Conservation (phyloP, 2,797 vertebrate genomes). For the Enteromius treurensis region DNA sequence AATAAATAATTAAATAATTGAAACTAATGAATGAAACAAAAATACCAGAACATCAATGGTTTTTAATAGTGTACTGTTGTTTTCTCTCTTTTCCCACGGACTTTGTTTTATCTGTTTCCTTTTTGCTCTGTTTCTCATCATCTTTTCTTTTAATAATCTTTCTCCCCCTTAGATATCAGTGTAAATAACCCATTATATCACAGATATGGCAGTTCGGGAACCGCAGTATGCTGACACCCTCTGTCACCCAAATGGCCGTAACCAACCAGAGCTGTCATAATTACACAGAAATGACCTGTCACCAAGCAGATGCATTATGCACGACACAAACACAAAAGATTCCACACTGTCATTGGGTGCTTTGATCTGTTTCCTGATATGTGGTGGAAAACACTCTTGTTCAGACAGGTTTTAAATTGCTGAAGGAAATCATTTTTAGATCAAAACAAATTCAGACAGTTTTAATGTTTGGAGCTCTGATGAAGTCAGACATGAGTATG, state of each 20-base stretch:
- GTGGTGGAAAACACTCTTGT: slow-evolving; percentile 25
- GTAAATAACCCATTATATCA: slow-evolving; percentile 52
- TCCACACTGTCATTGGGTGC: slow-evolving; percentile 30
- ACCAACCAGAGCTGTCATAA: slow-evolving; percentile 53
- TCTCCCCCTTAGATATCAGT: slow-evolving; percentile 27
- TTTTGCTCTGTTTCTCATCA: slow-evolving; percentile 22
- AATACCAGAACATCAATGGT: neutral
- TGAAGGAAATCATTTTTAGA: slow-evolving; percentile 35
- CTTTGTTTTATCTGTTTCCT: slow-evolving; percentile 28
- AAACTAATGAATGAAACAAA: neutral
- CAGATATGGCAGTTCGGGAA: slow-evolving; percentile 34
- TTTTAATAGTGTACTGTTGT: neutral
- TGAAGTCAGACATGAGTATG: neutral
- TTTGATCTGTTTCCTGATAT: slow-evolving; percentile 46
- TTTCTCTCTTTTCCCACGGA: neutral
- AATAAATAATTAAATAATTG: neutral
- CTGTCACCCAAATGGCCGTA: slow-evolving; percentile 47
- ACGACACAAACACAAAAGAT: slow-evolving; percentile 42
- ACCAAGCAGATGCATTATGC: slow-evolving; percentile 38
- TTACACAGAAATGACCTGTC: slow-evolving; percentile 48
- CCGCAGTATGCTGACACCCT: slow-evolving; percentile 17
- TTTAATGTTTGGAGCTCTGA: slow-evolving; percentile 11
- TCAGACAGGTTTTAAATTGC: slow-evolving; percentile 46
- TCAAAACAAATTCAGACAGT: slow-evolving; percentile 35
- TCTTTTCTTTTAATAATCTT: slow-evolving; percentile 7